Evolutionary conservation across 2,797 vertebrate genomes (phyloP).

Genomic region (Acanthopagrus latus): DNA sequence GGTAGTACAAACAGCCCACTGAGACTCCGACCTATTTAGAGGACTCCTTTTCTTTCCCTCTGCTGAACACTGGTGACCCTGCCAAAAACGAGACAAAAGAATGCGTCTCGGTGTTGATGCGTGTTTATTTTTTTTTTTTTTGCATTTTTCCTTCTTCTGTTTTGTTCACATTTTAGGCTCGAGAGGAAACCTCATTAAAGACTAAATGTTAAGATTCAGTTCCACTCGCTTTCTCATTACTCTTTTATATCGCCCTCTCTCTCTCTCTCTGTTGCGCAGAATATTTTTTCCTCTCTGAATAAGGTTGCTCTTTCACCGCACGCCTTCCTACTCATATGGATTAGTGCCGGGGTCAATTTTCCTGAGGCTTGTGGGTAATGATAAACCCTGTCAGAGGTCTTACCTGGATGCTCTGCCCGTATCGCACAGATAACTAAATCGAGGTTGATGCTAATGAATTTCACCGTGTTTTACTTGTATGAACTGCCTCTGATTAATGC

Average conservation of each 20-base stretch:
- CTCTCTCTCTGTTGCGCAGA: background rate
- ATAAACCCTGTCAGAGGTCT: conserved; percentile 56
- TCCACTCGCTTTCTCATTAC: conserved; percentile 57
- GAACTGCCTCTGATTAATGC: conserved; percentile 32
- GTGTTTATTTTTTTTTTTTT: conserved; percentile 43
- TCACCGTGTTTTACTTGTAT: conserved; percentile 35
- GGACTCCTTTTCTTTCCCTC: conserved; percentile 9
- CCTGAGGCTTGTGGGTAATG: conserved; percentile 55
- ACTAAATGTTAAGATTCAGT: conserved; percentile 46
- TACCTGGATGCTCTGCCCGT: conserved; percentile 44
- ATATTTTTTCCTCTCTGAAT: conserved; percentile 40
- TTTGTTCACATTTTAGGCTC: conserved; percentile 36
- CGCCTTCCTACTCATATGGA: conserved; percentile 55
- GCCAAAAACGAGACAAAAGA: conserved; percentile 35
- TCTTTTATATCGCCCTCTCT: background rate
- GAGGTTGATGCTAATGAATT: conserved; percentile 69
- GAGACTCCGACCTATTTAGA: conserved; percentile 31
- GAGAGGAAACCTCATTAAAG: conserved; percentile 41
- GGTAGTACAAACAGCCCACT: conserved; percentile 21
- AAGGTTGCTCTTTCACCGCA: conserved; percentile 35
- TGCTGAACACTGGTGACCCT: conserved; percentile 21
- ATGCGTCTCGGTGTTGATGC: background rate
- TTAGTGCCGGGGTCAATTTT: conserved; percentile 65
- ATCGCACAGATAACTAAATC: conserved; percentile 60
- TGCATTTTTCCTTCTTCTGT: background rate